Percentiles rank a stretch among this genome's conserved stretches.
phyloP scores from a whole-genome alignment of 2,113 vertebrate species.

The Phylloscopus trochiloides region DNA sequence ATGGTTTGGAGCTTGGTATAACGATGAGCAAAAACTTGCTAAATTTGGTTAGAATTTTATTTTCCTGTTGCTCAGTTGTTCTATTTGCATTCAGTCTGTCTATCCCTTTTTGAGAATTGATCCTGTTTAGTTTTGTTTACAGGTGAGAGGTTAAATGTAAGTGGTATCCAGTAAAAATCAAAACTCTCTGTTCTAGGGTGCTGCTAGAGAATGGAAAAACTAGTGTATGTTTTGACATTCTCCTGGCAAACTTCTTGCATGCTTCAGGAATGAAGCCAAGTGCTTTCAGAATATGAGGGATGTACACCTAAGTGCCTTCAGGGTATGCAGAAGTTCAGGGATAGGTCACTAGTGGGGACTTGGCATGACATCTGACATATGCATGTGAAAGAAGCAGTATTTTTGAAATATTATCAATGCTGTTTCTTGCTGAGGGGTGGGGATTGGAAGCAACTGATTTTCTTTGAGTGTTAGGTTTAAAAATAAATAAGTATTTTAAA shows the following conservation, averaged over 20 bases:
- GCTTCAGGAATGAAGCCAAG: not conserved
- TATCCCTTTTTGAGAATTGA: not conserved
- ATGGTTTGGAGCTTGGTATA: not conserved
- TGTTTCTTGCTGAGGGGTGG: not conserved
- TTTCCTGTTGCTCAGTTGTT: not conserved
- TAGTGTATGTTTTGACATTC: not conserved
- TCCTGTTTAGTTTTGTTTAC: not conserved
- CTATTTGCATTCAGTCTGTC: not conserved
- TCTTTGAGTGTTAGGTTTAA: not conserved
- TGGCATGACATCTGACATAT: not conserved
- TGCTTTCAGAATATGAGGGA: not conserved
- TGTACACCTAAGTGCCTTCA: not conserved
- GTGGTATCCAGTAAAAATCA: not conserved
- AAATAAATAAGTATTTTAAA: not conserved
- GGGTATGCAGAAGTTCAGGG: conserved; percentile 6
- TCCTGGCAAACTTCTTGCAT: not conserved
- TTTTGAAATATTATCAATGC: not conserved
- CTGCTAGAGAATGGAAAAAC: not conserved
- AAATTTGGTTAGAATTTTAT: not conserved
- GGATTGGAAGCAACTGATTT: not conserved
- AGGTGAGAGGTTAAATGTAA: not conserved
- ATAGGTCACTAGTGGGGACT: not conserved
- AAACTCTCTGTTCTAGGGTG: not conserved
- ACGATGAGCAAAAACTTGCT: not conserved
- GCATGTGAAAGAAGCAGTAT: not conserved